Percentiles rank a stretch among this genome's conserved stretches.
Conservation (phyloP, 1,140 invertebrate species). For the Mycetomoellerius zeteki region DNA sequence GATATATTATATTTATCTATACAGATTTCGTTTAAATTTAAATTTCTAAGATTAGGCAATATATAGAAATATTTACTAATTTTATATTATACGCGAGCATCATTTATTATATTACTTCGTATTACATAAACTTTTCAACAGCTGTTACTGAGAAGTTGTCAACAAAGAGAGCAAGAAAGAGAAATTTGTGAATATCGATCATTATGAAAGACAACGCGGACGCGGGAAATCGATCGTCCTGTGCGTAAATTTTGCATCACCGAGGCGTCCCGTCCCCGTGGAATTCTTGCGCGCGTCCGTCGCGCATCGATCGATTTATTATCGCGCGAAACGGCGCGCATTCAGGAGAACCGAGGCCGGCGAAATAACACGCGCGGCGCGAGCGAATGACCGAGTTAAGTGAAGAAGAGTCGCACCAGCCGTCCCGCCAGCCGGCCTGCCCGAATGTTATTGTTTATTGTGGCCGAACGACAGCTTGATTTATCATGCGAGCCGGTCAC, state of each 20-base stretch:
- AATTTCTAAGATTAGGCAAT: background rate
- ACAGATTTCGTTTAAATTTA: background rate
- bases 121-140: background rate
- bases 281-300: conserved; percentile 68
- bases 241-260: conserved; percentile 19
- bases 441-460: conserved; percentile 85
- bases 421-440: conserved; percentile 77
- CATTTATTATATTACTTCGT: background rate
- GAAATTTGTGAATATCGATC: conserved; percentile 24
- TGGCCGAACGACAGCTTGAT: conserved; percentile 83
- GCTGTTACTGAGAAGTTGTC: background rate
- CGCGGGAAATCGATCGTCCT: conserved; percentile 14
- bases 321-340: conserved; percentile 71
- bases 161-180: background rate
- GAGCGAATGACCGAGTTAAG: conserved; percentile 80
- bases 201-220: background rate
- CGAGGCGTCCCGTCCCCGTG: conserved; percentile 19
- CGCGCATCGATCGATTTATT: conserved; percentile 72
- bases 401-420: conserved; percentile 79
- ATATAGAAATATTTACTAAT: background rate
- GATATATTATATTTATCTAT: background rate
- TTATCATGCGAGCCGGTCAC: conserved; percentile 83
- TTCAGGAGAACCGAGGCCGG: conserved; percentile 68
- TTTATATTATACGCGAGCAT: background rate
- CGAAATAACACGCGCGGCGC: conserved; percentile 73